A percentile compares a stretch with the other conserved stretches of the same genome.
These are phyloP conservation scores for Notarius lentiginosus DNA, from an alignment of 2,113 vertebrate species.

Conservation along the genomic window DNA sequence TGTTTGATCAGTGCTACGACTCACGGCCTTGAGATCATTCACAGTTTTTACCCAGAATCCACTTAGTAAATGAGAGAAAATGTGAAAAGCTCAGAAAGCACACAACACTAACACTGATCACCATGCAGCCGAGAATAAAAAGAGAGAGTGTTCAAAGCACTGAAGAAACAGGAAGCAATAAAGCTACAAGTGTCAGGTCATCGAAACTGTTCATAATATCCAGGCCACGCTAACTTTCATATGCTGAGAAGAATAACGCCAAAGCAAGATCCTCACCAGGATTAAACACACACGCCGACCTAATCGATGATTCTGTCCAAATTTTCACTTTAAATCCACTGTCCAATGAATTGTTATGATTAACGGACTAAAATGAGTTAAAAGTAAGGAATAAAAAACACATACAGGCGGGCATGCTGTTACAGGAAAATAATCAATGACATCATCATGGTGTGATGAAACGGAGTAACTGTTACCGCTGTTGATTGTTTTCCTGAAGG, in stretches of 20 bases:
- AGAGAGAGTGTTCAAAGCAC: neutral
- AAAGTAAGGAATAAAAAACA: neutral
- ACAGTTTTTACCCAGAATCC: constrained; percentile 44
- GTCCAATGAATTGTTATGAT: too few species aligned
- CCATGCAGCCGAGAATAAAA: neutral
- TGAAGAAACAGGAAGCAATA: neutral
- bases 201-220: neutral
- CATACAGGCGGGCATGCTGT: neutral
- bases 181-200: constrained; percentile 1
- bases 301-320: neutral
- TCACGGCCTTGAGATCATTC: constrained; percentile 37
- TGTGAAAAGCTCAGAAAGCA: constrained; percentile 18
- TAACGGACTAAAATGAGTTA: neutral
- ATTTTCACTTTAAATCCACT: neutral
- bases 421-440: too few species aligned
- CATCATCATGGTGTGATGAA: neutral
- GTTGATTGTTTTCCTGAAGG: neutral
- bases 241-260: neutral
- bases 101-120: constrained; percentile 12
- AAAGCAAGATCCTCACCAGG: neutral
- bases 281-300: neutral
- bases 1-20: constrained; percentile 40
- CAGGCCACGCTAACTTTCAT: neutral
- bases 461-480: too few species aligned
- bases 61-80: constrained; percentile 1